Conservation (phyloP, 2,888 invertebrate genomes). For the Stenodera caucasica region DNA sequence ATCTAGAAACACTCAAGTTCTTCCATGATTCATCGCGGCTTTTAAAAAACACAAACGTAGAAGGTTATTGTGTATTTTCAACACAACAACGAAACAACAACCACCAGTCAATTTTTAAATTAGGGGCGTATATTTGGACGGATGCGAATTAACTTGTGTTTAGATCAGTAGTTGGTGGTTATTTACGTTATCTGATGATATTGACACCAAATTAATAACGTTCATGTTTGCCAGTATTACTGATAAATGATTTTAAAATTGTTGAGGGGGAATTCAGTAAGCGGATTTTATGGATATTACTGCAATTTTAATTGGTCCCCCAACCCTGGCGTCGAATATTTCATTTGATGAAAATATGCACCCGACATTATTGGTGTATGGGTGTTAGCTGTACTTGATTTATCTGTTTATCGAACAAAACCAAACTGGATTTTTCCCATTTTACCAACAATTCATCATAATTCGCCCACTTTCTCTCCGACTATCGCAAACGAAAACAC, state of each 20-base stretch:
- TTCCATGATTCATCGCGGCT: neutral
- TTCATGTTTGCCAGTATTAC: constrained; percentile 31
- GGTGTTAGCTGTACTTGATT: constrained; percentile 17
- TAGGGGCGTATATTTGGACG: neutral
- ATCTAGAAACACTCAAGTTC: neutral
- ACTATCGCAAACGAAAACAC: neutral
- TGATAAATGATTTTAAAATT: constrained; percentile 43
- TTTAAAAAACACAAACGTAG: neutral
- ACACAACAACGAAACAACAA: neutral
- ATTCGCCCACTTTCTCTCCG: constrained; percentile 7
- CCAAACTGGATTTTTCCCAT: constrained; percentile 9
- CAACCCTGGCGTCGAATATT: constrained; percentile 28
- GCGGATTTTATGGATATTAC: constrained; percentile 40
- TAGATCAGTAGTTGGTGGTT: constrained; percentile 32
- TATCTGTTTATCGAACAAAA: constrained; percentile 22
- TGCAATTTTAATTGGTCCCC: constrained; percentile 39
- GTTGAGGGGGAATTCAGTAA: constrained; percentile 20
- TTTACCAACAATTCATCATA: neutral
- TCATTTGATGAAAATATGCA: constrained; percentile 38
- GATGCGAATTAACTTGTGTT: constrained; percentile 21
- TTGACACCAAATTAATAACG: constrained; percentile 45
- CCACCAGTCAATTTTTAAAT: neutral
- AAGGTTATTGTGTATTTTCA: neutral
- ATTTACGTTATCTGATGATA: constrained; percentile 45
- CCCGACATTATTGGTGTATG: constrained; percentile 36